Evolutionary conservation across 1,140 invertebrate genomes (phyloP).

Genomic region (Nephila pilipes): DNA sequence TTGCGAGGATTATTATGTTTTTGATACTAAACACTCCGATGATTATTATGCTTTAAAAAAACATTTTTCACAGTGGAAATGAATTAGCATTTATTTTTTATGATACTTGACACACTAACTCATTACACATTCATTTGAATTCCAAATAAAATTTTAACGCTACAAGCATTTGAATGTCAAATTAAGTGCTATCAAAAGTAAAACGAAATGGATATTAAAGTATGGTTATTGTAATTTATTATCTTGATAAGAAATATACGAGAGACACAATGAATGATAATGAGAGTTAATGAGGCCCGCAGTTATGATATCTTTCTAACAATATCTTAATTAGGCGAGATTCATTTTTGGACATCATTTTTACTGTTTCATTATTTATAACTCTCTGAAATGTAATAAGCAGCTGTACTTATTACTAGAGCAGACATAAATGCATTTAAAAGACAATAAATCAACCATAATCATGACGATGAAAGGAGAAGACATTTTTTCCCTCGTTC

Average conservation of each 20-base stretch:
- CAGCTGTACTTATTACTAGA: not conserved
- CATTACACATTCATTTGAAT: not conserved
- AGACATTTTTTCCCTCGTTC: too few species aligned
- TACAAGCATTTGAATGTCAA: not conserved
- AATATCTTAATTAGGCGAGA: not conserved
- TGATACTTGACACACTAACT: too few species aligned
- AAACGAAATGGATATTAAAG: not conserved
- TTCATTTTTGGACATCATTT: not conserved
- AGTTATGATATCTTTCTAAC: slow-evolving; percentile 18
- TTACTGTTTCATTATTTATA: not conserved
- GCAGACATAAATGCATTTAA: not conserved
- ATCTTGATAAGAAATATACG: not conserved
- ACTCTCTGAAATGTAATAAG: not conserved
- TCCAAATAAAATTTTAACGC: not conserved
- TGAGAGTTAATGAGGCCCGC: not conserved
- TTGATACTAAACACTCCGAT: too few species aligned
- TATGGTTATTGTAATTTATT: not conserved
- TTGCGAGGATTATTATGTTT: too few species aligned
- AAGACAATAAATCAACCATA: not conserved
- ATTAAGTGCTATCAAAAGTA: not conserved
- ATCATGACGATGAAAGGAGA: not conserved
- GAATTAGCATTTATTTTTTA: not conserved
- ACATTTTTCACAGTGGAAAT: too few species aligned
- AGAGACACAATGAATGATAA: not conserved
- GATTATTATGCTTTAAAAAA: too few species aligned